Conservation (phyloP, 2,888 invertebrate genomes). For the Mesoligia furuncula region DNA sequence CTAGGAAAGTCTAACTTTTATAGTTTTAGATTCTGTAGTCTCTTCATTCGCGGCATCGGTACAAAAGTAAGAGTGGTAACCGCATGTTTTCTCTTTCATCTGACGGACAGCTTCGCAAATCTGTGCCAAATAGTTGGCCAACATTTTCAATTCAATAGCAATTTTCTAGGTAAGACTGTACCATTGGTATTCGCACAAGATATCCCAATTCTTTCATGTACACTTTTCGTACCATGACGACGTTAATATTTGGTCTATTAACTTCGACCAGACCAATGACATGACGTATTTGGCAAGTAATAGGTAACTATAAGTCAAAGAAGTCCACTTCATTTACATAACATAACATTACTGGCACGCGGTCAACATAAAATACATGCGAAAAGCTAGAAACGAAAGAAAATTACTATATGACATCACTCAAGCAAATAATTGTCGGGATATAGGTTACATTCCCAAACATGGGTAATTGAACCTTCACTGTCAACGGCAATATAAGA, state of each 20-base stretch:
- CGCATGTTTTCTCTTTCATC: slow-evolving; percentile 32
- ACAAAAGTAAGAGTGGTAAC: slow-evolving; percentile 42
- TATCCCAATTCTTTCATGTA: not conserved
- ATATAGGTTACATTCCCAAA: slow-evolving; percentile 61
- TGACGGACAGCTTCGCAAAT: slow-evolving; percentile 4
- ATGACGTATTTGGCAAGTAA: slow-evolving; percentile 37
- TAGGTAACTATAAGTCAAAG: slow-evolving; percentile 14
- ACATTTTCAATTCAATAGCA: not conserved
- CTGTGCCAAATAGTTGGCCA: slow-evolving; percentile 1
- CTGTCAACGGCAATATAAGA: slow-evolving; percentile 71
- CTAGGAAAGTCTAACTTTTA: not conserved
- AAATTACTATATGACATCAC: slow-evolving; percentile 35
- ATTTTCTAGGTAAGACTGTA: not conserved
- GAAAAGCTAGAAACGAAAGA: slow-evolving; percentile 25
- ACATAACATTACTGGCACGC: slow-evolving; percentile 35
- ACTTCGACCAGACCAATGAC: slow-evolving; percentile 4
- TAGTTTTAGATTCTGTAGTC: not conserved
- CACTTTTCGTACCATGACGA: not conserved
- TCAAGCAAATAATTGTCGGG: slow-evolving; percentile 45
- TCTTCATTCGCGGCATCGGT: not conserved
- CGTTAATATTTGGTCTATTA: too few species aligned
- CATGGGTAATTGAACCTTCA: slow-evolving; percentile 69
- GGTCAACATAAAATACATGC: slow-evolving; percentile 26
- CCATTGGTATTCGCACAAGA: not conserved
- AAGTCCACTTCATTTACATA: slow-evolving; percentile 49